Conservation (phyloP, 2,113 vertebrate genomes). For the Petaurus breviceps region DNA sequence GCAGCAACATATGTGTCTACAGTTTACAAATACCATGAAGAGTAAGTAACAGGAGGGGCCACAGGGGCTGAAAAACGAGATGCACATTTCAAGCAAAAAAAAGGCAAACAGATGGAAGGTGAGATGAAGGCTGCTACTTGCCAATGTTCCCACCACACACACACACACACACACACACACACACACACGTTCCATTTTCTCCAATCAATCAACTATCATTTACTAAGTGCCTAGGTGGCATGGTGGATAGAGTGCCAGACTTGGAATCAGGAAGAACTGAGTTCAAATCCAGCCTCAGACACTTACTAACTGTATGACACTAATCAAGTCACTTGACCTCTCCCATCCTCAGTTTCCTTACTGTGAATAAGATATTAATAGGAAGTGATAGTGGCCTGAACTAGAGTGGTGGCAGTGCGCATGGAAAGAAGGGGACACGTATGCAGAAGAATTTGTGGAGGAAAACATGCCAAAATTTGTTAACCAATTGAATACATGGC, state of each 20-base stretch:
- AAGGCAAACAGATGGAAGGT: neutral
- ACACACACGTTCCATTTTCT: neutral
- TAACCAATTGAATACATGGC: neutral
- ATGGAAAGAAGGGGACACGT: neutral
- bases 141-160: neutral
- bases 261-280: neutral
- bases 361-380: no score
- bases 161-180: neutral
- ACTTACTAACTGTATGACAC: neutral
- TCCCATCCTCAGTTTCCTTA: no score
- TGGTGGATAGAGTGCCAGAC: neutral
- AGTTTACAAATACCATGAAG: conserved; percentile 66
- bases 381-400: neutral
- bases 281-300: neutral
- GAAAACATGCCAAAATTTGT: neutral
- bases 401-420: neutral
- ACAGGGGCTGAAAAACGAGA: conserved; percentile 64
- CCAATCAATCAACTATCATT: neutral
- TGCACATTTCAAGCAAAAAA: conserved; percentile 66
- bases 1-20: conserved; percentile 75
- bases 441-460: neutral
- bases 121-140: neutral
- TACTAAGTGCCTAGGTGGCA: neutral
- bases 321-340: neutral
- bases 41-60: conserved; percentile 67